Evolutionary conservation across 2,888 invertebrate genomes (phyloP), one percentile per base, ranked within the genome.

Genomic region (Pegoplata infirma): DNA sequence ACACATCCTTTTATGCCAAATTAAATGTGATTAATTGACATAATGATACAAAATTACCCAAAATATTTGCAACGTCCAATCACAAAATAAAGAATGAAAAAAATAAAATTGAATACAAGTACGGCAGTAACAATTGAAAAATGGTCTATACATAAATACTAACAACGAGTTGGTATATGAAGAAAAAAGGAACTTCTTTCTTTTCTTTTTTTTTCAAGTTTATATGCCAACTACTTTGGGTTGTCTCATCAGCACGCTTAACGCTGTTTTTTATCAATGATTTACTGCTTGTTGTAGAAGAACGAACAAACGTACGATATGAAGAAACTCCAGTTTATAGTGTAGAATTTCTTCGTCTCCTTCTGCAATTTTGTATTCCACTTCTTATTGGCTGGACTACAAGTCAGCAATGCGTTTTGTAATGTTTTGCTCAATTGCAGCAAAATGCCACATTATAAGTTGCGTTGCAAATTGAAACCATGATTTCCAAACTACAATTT

Each of bases 1-100:
- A 75, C 81, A 81, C 82, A 82, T 81, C 77, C 77, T 76, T 79
- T 81, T 80, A 80, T 82, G 80, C 80, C 82, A 82, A 81, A 82
- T 82, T 82, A 82, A 82, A 82, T 78, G 76, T 80, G 81, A 82
- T 81, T 82, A 81, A 83, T 82, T 82, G 82, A 82, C 83, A 81
- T 81, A 82, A 83, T 83, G 82, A 79, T 81, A 76, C 74, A 77
- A 81, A 83, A 83, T 83, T 81, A 74, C 82, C 81, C 75, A 74
- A 83, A 81, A 77, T 82, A 82, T 80, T 82, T 80, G 80, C 80
- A 51, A 64, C 71, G 77, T 78, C 73, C 81, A 80, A 67, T 64
- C 72, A 25, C 25, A 53, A 72, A 58, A 49, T 21, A 17, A 21
- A 49, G 36, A 19, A 58, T 0, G 25, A 67, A 63, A 16, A 55